Evolutionary conservation across 37 sponge, comb jelly and placozoan genomes (phyloP).

Genomic region (Trichoplax adhaerens): DNA sequence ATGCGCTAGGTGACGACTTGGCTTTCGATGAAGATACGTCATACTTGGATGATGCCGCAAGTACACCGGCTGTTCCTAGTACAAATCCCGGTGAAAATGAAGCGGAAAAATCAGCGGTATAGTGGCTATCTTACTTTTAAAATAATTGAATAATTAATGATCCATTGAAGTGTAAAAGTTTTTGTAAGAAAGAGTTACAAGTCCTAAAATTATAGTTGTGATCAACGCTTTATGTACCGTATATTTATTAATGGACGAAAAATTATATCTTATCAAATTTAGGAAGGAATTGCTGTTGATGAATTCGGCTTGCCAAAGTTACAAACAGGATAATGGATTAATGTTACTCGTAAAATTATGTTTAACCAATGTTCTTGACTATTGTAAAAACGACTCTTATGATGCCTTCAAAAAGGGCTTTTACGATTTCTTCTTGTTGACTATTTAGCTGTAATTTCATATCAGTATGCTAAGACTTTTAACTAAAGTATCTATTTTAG

Average conservation of each 20-base stretch:
- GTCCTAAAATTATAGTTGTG: background rate
- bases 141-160: background rate
- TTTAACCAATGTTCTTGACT: no score
- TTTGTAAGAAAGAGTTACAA: background rate
- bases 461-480: no score
- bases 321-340: conserved; percentile 1
- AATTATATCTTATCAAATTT: background rate
- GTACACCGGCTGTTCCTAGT: conserved; percentile 73
- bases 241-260: background rate
- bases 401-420: no score
- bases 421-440: no score
- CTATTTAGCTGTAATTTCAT: no score
- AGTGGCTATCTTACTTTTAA: background rate
- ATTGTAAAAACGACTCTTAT: no score
- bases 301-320: conserved; percentile 82
- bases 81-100: conserved; percentile 40
- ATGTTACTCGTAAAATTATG: no score
- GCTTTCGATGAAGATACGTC: conserved; percentile 72
- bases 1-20: conserved; percentile 92
- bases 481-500: no score
- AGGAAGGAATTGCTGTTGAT: conserved; percentile 74
- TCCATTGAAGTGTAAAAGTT: background rate
- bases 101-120: background rate
- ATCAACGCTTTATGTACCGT: background rate
- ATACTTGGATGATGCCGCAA: conserved; percentile 54